phyloP scores from a whole-genome alignment of 2,113 vertebrate species.

The Nibea albiflora region DNA sequence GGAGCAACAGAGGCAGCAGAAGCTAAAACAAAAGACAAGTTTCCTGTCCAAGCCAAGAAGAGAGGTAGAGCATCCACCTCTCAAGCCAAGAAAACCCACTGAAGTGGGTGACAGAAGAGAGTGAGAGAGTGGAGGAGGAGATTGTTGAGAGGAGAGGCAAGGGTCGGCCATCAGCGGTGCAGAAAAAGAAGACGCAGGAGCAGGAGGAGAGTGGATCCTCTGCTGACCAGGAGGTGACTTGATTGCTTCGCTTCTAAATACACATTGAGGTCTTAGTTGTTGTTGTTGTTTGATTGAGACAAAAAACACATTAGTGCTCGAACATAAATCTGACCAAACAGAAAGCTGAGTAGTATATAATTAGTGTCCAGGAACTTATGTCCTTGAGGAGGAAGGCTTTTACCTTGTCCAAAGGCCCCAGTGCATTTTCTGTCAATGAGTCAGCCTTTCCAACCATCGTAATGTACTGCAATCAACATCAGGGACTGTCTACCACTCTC shows the following conservation, averaged over 20 bases:
- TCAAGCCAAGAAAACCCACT: conserved; percentile 31
- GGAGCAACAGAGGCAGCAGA: conserved; percentile 5
- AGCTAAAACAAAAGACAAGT: conserved; percentile 30
- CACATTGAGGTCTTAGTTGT: not conserved
- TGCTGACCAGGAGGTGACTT: conserved; percentile 62
- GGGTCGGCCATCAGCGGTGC: conserved; percentile 24
- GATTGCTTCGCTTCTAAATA: not conserved
- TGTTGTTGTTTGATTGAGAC: conserved; percentile 17
- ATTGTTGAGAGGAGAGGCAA: conserved; percentile 39
- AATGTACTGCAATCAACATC: conserved; percentile 56
- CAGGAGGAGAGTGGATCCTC: conserved; percentile 29
- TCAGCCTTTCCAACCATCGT: conserved; percentile 52
- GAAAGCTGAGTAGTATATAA: conserved; percentile 27
- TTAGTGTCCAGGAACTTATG: conserved; percentile 7
- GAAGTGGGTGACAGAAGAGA: conserved; percentile 17
- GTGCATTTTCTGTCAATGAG: conserved; percentile 40
- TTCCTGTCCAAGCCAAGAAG: conserved; percentile 40
- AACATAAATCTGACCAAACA: conserved; percentile 14
- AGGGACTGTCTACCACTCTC: conserved; percentile 26
- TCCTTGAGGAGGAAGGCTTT: conserved; percentile 49
- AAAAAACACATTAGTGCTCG: conserved; percentile 3
- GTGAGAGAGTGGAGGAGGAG: conserved; percentile 6
- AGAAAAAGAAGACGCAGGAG: conserved; percentile 42
- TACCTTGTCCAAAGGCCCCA: conserved; percentile 14
- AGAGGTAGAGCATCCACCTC: conserved; percentile 39